Evolutionary conservation across 2,113 vertebrate species (phyloP).

Genomic region (Carassius carassius): DNA sequence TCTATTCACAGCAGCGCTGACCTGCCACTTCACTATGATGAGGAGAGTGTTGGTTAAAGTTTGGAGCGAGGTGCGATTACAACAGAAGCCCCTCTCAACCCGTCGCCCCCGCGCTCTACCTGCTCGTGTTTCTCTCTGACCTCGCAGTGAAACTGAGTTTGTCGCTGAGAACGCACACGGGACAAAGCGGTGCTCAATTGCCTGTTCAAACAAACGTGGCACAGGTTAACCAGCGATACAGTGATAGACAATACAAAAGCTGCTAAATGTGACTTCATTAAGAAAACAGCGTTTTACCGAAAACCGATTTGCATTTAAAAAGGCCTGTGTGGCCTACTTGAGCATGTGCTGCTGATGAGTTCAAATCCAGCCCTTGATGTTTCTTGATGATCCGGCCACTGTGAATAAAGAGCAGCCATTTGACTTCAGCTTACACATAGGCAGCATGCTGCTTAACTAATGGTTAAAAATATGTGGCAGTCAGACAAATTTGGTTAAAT

Average conservation of each 20-base stretch:
- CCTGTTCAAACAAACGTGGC: not conserved
- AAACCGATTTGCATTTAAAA: not conserved
- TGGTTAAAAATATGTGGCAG: too few relatives aligned
- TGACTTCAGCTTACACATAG: too few relatives aligned
- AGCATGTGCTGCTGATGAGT: too few relatives aligned
- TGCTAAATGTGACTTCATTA: not conserved
- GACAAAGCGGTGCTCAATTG: not conserved
- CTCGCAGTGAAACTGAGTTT: not conserved
- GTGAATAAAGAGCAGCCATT: too few relatives aligned
- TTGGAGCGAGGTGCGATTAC: slow-evolving; percentile 71
- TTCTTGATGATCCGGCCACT: too few relatives aligned
- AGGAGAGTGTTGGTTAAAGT: slow-evolving; percentile 83
- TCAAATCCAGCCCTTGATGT: too few relatives aligned
- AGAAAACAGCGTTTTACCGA: not conserved
- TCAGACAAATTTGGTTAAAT: too few relatives aligned
- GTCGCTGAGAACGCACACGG: not conserved
- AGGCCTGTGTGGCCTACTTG: not conserved
- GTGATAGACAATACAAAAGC: not conserved
- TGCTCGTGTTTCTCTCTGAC: not conserved
- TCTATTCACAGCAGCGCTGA: slow-evolving; percentile 90
- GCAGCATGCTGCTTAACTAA: too few relatives aligned
- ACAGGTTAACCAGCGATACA: not conserved
- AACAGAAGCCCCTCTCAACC: slow-evolving; percentile 58
- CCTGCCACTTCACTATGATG: slow-evolving; percentile 82
- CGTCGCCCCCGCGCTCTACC: slow-evolving; percentile 53